phyloP scores from a whole-genome alignment of 2,113 vertebrate species.

The Gobius niger region DNA sequence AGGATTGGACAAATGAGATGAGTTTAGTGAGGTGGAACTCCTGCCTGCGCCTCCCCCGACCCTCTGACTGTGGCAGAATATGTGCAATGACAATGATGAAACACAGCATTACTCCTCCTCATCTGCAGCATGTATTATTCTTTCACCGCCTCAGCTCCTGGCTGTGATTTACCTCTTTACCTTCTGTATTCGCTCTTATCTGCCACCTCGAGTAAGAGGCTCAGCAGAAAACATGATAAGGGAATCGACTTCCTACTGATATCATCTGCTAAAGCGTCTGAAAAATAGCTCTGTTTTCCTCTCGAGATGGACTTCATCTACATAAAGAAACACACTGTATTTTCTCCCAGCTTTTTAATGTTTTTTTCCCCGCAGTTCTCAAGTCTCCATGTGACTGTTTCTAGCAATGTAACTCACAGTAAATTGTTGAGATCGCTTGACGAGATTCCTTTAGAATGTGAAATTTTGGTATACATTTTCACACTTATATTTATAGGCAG shows the following conservation, averaged over 20 bases:
- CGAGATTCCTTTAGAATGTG: no score
- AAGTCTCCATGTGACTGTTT: no score
- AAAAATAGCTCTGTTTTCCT: background rate
- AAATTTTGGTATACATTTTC: no score
- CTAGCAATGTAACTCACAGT: no score
- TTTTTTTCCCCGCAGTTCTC: no score
- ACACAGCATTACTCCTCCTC: constrained; percentile 21
- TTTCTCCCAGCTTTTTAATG: background rate
- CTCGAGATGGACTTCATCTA: background rate
- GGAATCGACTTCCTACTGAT: constrained; percentile 13
- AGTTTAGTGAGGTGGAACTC: constrained; percentile 48
- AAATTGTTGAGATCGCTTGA: no score
- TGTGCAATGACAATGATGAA: constrained; percentile 56
- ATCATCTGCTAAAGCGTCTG: background rate
- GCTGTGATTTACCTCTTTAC: constrained; percentile 33
- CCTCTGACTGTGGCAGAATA: constrained; percentile 17
- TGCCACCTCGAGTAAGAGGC: constrained; percentile 2
- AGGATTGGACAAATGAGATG: constrained; percentile 46
- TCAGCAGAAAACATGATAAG: constrained; percentile 18
- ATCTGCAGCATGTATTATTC: constrained; percentile 7
- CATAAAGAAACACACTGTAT: background rate
- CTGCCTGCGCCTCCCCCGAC: constrained; percentile 27
- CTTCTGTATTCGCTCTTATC: constrained; percentile 26
- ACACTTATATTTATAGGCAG: no score
- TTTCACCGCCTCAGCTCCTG: constrained; percentile 3